Evolutionary conservation across 2,797 vertebrate species (phyloP).

Genomic region (Trichosurus vulpecula): DNA sequence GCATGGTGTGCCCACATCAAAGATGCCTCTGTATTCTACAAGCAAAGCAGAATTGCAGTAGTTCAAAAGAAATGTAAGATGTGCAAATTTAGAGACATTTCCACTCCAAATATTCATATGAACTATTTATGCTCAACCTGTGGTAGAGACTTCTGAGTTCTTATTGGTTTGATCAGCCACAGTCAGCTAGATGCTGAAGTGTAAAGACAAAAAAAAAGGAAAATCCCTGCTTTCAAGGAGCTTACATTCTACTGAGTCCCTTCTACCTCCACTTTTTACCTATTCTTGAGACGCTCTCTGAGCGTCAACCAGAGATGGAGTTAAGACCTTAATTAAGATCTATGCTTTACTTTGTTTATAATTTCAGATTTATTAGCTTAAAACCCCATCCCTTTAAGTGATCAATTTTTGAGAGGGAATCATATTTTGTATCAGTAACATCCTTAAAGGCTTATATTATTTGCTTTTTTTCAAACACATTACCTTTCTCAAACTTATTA

Average conservation of each 20-base stretch:
- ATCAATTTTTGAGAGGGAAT: neutral
- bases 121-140: too few species aligned
- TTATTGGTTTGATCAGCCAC: too few species aligned
- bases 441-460: neutral
- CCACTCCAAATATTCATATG: too few species aligned
- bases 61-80: too few species aligned
- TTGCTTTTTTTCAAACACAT: neutral
- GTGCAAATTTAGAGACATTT: too few species aligned
- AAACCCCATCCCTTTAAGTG: neutral
- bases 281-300: neutral
- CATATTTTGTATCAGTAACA: neutral
- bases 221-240: neutral
- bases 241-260: neutral
- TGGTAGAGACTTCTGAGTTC: too few species aligned
- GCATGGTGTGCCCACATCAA: neutral
- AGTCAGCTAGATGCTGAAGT: neutral
- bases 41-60: too few species aligned
- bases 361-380: neutral
- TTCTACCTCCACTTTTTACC: neutral
- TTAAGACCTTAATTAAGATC: neutral
- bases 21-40: too few species aligned
- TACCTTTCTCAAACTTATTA: neutral
- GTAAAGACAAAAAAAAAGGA: neutral
- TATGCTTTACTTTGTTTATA: neutral
- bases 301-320: neutral